Percentiles rank a stretch among this genome's conserved stretches.
phyloP scores from a whole-genome alignment of 2,113 vertebrate species.

The Neodontobutis hainanensis region DNA sequence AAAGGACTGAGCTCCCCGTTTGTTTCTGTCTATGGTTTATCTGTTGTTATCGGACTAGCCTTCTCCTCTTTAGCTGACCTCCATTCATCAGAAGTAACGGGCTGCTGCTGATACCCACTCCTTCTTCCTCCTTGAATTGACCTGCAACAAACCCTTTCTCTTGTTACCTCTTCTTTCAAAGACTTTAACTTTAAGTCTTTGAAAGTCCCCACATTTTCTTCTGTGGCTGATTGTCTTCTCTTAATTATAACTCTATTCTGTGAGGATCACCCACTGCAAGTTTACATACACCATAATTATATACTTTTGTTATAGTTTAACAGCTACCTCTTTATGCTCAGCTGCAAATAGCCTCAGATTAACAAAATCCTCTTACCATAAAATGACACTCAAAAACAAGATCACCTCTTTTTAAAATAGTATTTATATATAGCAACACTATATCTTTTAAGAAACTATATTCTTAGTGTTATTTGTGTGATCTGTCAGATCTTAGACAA shows the following conservation, averaged over 20 bases:
- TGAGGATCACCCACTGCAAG: background rate
- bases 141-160: conserved; percentile 8
- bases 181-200: background rate
- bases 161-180: background rate
- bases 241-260: background rate
- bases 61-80: conserved; percentile 37
- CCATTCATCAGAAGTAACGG: conserved; percentile 56
- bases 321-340: conserved; percentile 1
- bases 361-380: too few relatives aligned
- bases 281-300: background rate
- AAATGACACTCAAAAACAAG: too few relatives aligned
- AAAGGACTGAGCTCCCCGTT: conserved; percentile 40
- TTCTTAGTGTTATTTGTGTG: too few relatives aligned
- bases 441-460: too few relatives aligned
- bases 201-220: background rate
- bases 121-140: conserved; percentile 35
- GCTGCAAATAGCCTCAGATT: too few relatives aligned
- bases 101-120: conserved; percentile 34
- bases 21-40: conserved; percentile 39
- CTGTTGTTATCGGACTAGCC: conserved; percentile 43
- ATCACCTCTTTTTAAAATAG: too few relatives aligned
- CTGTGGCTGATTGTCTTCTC: background rate
- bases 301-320: background rate
- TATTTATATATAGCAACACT: too few relatives aligned
- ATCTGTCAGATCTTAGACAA: too few relatives aligned